A percentile compares a stretch with the other conserved stretches of the same genome.
phyloP scores from a whole-genome alignment of 1,140 invertebrate species.

The Intoshia linei region DNA sequence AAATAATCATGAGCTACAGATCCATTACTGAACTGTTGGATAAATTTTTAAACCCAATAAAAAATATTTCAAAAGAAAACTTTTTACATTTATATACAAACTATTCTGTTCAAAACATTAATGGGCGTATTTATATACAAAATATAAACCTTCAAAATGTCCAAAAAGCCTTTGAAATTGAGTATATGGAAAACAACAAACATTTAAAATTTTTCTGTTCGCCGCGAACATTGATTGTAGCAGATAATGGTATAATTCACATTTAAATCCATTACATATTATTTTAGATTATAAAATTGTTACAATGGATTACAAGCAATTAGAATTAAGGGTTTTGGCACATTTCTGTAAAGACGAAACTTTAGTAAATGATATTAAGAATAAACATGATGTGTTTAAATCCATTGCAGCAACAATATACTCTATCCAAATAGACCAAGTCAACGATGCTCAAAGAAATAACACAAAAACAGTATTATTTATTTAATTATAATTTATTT shows the following conservation, averaged over 20 bases:
- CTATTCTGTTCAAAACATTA: slow-evolving; percentile 44
- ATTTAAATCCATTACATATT: slow-evolving; percentile 8
- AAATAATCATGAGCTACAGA: too few relatives aligned
- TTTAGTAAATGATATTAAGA: slow-evolving; percentile 35
- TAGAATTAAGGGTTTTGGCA: slow-evolving; percentile 63
- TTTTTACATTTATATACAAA: too few relatives aligned
- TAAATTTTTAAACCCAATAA: too few relatives aligned
- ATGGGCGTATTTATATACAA: slow-evolving; percentile 55
- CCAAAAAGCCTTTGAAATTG: slow-evolving; percentile 41
- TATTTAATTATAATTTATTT: slow-evolving; percentile 2
- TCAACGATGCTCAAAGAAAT: slow-evolving; percentile 39
- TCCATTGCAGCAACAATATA: slow-evolving; percentile 51
- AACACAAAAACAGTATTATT: slow-evolving; percentile 36
- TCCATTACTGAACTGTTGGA: too few relatives aligned
- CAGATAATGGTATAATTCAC: too few relatives aligned
- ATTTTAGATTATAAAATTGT: slow-evolving; percentile 29
- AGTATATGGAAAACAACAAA: too few relatives aligned
- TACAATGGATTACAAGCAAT: slow-evolving; percentile 69
- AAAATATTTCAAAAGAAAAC: too few relatives aligned
- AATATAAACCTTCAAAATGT: slow-evolving; percentile 70
- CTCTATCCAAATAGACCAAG: slow-evolving; percentile 28
- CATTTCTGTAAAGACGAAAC: slow-evolving; percentile 48
- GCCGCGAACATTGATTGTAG: too few relatives aligned
- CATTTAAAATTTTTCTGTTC: too few relatives aligned
- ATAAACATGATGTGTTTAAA: slow-evolving; percentile 45